Percentiles rank a stretch among this genome's conserved stretches.
phyloP scores from a whole-genome alignment of 2,113 vertebrate species.

The Gulo gulo region DNA sequence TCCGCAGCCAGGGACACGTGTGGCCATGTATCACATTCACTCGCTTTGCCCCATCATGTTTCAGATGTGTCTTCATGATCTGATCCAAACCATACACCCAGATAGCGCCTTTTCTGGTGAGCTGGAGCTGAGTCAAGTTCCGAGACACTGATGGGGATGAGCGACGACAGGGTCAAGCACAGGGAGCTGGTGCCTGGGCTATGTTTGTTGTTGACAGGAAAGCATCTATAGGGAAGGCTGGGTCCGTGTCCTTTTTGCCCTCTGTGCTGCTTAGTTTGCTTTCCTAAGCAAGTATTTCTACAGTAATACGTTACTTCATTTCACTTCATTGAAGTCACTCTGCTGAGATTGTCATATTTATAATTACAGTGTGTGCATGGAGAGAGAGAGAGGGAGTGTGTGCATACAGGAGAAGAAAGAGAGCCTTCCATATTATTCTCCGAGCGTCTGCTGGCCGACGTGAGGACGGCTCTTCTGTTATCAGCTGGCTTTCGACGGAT shows the following conservation, averaged over 20 bases:
- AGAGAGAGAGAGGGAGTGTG: too few relatives aligned
- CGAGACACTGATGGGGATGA: not conserved
- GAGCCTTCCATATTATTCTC: not conserved
- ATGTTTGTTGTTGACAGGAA: fast-evolving
- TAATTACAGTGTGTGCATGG: not conserved
- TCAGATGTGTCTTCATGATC: not conserved
- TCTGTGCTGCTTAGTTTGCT: not conserved
- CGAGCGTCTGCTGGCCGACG: not conserved
- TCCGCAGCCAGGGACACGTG: not conserved
- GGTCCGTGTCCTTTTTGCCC: fast-evolving
- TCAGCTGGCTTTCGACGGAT: not conserved
- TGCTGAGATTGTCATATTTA: not conserved
- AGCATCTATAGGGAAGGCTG: fast-evolving
- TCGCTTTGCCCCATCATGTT: not conserved
- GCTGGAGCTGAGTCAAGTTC: not conserved
- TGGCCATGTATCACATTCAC: not conserved
- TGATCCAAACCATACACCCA: not conserved
- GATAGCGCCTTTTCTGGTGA: too few relatives aligned
- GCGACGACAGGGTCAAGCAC: not conserved
- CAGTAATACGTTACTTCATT: not conserved
- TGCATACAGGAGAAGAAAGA: not conserved
- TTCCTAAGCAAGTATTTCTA: not conserved
- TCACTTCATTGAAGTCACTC: not conserved
- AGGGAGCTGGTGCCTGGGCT: too few relatives aligned
- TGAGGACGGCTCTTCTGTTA: not conserved